Evolutionary conservation across 2,797 vertebrate genomes (phyloP).

Genomic region (Peromyscus attwateri): DNA sequence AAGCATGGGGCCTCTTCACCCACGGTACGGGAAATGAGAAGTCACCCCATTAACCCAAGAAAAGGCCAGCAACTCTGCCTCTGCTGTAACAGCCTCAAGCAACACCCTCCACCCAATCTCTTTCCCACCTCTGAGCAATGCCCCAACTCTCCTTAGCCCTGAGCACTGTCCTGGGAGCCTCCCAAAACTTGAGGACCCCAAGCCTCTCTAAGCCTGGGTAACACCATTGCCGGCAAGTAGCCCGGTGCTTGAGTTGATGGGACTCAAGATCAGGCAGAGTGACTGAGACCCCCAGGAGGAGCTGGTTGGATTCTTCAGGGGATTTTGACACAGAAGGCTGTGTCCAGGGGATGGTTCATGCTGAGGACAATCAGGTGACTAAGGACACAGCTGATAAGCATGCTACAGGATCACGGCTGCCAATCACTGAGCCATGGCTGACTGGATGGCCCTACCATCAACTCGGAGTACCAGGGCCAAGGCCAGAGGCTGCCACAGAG

Average conservation of each 20-base stretch:
- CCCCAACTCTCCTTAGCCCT: neutral
- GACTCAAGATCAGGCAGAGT: neutral
- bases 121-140: neutral
- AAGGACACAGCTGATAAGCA: neutral
- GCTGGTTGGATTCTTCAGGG: neutral
- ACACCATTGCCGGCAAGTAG: neutral
- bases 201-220: neutral
- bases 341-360: neutral
- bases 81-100: neutral
- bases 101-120: too few relatives aligned
- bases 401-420: neutral
- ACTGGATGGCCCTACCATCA: neutral
- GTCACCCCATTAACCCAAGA: neutral
- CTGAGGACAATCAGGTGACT: neutral
- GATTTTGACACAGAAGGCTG: rapidly evolving
- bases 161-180: neutral
- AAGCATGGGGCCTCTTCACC: neutral
- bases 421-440: neutral
- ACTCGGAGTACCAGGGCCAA: neutral
- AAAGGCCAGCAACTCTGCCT: neutral
- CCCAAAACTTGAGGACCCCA: neutral
- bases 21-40: rapidly evolving
- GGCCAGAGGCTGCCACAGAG: neutral
- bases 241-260: rapidly evolving
- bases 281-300: neutral